phyloP scores from a whole-genome alignment of 2,888 invertebrate genomes.

The Brenthis daphne region DNA sequence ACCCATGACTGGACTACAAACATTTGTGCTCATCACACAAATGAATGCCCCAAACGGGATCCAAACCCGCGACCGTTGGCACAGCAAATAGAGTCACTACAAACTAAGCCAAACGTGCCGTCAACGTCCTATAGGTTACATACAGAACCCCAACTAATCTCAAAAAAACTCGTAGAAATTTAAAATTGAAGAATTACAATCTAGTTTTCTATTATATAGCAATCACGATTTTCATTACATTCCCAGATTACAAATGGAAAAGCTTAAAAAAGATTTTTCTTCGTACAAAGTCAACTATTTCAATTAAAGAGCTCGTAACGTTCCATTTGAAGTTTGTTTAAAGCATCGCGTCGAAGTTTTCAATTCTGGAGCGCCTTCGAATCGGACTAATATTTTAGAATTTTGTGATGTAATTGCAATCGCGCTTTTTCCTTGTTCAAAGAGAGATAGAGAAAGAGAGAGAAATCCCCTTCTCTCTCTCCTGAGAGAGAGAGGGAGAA shows the following conservation, averaged over 20 bases:
- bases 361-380: slow-evolving; percentile 53
- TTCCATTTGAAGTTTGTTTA: slow-evolving; percentile 68
- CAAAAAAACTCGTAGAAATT: background rate
- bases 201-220: background rate
- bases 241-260: slow-evolving; percentile 31
- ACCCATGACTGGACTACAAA: no score
- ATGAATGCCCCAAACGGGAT: no score
- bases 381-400: slow-evolving; percentile 25
- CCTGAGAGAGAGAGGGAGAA: no score
- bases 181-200: no score
- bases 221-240: slow-evolving; percentile 44
- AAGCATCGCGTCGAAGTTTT: slow-evolving; percentile 60
- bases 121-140: no score
- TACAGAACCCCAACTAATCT: no score
- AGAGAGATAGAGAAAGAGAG: no score
- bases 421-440: background rate
- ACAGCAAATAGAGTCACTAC: no score
- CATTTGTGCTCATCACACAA: no score
- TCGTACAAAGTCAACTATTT: slow-evolving; percentile 62
- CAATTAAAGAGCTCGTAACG: slow-evolving; percentile 68
- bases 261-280: slow-evolving; percentile 42
- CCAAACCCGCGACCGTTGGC: no score
- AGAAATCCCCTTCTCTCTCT: no score
- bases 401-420: background rate
- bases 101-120: no score